phyloP scores from a whole-genome alignment of 1,140 invertebrate species.

The Thaumatotibia leucotreta region DNA sequence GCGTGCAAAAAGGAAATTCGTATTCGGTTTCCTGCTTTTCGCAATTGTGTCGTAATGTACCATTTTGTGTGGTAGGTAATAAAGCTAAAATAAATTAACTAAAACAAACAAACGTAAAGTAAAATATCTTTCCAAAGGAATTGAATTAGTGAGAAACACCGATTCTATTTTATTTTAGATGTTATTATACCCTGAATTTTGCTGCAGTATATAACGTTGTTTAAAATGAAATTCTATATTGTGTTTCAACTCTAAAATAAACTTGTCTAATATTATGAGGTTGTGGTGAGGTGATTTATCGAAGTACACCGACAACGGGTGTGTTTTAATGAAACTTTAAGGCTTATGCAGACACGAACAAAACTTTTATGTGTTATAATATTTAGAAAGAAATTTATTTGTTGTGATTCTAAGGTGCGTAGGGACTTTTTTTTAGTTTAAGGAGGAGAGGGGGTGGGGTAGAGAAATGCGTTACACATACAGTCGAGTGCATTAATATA shows the following conservation, averaged over 20 bases:
- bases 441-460: no score
- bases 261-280: background rate
- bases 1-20: no score
- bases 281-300: background rate
- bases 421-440: no score
- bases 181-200: background rate
- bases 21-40: no score
- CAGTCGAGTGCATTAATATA: no score
- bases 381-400: background rate
- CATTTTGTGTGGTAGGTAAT: no score
- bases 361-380: no score
- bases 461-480: no score
- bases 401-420: no score
- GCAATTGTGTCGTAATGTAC: no score
- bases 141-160: background rate
- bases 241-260: background rate
- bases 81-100: no score
- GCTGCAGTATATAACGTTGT: background rate
- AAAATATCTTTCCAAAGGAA: background rate
- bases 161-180: background rate
- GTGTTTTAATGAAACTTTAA: background rate
- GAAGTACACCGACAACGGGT: background rate
- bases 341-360: background rate
- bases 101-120: no score
- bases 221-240: background rate